Conservation (phyloP, 2,113 vertebrate species). For the Falco punctatus region DNA sequence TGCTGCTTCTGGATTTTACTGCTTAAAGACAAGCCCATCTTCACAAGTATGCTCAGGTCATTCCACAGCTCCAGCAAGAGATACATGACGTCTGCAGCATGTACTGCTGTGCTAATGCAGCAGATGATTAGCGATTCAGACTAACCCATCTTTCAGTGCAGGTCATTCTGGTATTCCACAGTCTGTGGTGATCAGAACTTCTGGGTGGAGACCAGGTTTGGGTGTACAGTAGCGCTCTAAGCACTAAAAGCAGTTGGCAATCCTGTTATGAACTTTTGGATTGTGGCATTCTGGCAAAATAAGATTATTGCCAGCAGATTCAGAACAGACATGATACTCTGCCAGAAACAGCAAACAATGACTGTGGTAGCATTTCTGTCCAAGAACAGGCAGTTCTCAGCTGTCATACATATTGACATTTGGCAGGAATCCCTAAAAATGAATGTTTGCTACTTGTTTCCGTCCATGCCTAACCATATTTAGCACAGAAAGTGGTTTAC, state of each 20-base stretch:
- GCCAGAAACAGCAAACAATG: neutral
- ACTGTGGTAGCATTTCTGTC: neutral
- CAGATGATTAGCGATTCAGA: neutral
- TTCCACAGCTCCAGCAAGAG: neutral
- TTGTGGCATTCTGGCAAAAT: neutral
- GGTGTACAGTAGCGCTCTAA: neutral
- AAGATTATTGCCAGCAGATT: neutral
- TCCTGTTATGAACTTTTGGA: neutral
- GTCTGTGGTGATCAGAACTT: neutral
- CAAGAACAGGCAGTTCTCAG: neutral
- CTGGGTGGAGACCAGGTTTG: neutral
- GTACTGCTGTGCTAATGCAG: neutral
- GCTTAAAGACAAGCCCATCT: neutral
- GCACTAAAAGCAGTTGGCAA: neutral
- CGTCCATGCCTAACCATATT: neutral
- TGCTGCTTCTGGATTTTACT: neutral
- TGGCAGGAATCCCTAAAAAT: neutral
- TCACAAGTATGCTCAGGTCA: neutral
- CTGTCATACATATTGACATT: neutral
- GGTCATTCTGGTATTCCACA: neutral
- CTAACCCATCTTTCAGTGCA: neutral
- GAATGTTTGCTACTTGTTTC: fast-evolving
- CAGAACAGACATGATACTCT: neutral
- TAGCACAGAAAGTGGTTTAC: neutral
- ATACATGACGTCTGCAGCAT: neutral